Percentiles rank a stretch among this genome's conserved stretches.
phyloP scores from a whole-genome alignment of 2,113 vertebrate genomes.

The Strix aluco region DNA sequence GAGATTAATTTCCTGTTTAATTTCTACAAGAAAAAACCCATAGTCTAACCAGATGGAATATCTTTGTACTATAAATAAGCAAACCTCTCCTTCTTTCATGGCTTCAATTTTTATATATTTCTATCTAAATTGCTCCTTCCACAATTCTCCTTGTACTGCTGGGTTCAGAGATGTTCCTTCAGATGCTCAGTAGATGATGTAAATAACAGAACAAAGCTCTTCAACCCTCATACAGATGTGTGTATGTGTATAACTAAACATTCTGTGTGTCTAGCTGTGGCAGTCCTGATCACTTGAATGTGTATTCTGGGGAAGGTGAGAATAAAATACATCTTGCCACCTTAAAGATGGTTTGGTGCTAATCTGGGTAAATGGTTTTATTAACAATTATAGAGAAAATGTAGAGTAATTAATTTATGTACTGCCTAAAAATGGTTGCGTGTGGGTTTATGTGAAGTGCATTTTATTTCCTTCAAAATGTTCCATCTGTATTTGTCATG shows the following conservation, averaged over 20 bases:
- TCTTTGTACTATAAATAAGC: background rate
- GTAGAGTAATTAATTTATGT: background rate
- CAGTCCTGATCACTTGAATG: background rate
- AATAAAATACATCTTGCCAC: background rate
- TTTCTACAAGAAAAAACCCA: constrained; percentile 24
- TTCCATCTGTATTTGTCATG: background rate
- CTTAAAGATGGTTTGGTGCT: background rate
- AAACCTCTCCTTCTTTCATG: background rate
- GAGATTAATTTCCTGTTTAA: constrained; percentile 46
- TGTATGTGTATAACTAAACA: background rate
- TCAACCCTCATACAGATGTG: rapidly evolving
- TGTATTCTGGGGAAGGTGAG: background rate
- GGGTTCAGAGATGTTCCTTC: background rate
- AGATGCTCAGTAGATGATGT: background rate
- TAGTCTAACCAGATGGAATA: constrained; percentile 2
- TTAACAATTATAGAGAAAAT: background rate
- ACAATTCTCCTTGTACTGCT: background rate
- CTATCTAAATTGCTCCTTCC: constrained; percentile 4
- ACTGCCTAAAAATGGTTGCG: background rate
- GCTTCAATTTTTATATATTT: constrained; percentile 6
- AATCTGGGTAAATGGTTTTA: background rate
- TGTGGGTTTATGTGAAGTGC: background rate
- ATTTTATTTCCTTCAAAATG: background rate
- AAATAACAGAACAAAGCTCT: background rate
- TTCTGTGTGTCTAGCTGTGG: background rate